These are phyloP conservation scores for Eucidaris tribuloides DNA, from an alignment of 35 echinoderm and acorn worm genomes.

Conservation along the genomic window DNA sequence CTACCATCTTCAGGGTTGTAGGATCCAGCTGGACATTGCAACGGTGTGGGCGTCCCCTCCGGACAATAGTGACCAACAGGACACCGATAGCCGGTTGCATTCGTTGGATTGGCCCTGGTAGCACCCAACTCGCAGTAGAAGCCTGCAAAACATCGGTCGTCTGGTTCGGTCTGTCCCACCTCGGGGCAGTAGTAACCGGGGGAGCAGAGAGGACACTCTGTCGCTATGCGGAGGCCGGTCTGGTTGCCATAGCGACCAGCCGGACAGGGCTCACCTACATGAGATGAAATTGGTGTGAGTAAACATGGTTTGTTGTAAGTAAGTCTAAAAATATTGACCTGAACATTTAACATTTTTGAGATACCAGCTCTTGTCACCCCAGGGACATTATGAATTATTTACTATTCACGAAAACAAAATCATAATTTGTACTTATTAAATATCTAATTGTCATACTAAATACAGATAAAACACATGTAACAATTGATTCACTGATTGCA, in stretches of 20 bases:
- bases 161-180: conserved; percentile 63
- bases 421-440: no score
- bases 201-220: conserved; percentile 79
- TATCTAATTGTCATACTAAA: no score
- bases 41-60: conserved; percentile 65
- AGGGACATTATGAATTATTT: no score
- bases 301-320: no score
- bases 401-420: no score
- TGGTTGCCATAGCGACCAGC: conserved; percentile 89
- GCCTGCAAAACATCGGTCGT: conserved; percentile 52
- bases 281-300: no score
- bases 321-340: no score
- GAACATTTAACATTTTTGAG: no score
- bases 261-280: conserved; percentile 94
- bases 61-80: conserved; percentile 87
- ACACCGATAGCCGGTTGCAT: conserved; percentile 76
- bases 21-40: conserved; percentile 64
- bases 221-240: conserved; percentile 59
- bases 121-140: conserved; percentile 88
- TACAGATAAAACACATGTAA: no score
- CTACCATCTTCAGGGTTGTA: conserved; percentile 89
- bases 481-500: no score
- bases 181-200: conserved; percentile 83
- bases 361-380: no score
- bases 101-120: conserved; percentile 67